A percentile compares a stretch with the other conserved stretches of the same genome.
These are phyloP conservation scores for Lepidostoma basale DNA, from an alignment of 1,140 invertebrate species.

Conservation along the genomic window DNA sequence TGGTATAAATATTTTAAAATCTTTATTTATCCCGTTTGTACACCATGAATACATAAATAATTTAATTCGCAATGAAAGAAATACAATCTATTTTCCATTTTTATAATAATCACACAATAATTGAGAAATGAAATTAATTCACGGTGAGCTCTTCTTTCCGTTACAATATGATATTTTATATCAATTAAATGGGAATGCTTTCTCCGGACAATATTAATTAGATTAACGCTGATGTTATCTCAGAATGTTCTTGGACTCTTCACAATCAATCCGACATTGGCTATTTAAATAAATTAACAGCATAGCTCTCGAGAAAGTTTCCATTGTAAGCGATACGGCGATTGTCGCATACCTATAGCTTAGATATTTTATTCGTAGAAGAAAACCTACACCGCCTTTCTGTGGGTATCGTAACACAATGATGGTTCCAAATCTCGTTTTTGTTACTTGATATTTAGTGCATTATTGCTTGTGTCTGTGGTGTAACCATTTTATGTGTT, in stretches of 20 bases:
- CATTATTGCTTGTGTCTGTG: not conserved
- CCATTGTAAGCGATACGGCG: slow-evolving; percentile 5
- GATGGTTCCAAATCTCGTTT: slow-evolving; percentile 4
- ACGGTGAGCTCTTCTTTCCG: too few relatives aligned
- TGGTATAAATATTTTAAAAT: too few relatives aligned
- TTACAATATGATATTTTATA: too few relatives aligned
- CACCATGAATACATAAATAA: too few relatives aligned
- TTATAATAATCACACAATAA: too few relatives aligned
- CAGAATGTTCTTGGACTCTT: not conserved
- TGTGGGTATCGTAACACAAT: slow-evolving; percentile 17
- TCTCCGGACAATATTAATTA: slow-evolving; percentile 3
- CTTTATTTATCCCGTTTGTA: too few relatives aligned
- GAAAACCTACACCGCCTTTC: not conserved
- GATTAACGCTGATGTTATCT: not conserved
- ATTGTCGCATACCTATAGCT: slow-evolving; percentile 6
- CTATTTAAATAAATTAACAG: slow-evolving; percentile 12
- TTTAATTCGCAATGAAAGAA: too few relatives aligned
- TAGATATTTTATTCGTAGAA: not conserved
- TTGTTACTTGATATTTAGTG: not conserved
- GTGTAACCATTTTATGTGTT: too few relatives aligned
- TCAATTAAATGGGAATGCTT: too few relatives aligned
- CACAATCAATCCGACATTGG: not conserved
- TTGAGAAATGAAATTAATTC: too few relatives aligned
- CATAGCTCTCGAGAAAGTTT: slow-evolving; percentile 16
- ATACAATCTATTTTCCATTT: too few relatives aligned